Evolutionary conservation across 64 coral and sea anemone genomes (phyloP), one percentile per base, ranked within the genome.

Genomic region (Acropora tenuis): DNA sequence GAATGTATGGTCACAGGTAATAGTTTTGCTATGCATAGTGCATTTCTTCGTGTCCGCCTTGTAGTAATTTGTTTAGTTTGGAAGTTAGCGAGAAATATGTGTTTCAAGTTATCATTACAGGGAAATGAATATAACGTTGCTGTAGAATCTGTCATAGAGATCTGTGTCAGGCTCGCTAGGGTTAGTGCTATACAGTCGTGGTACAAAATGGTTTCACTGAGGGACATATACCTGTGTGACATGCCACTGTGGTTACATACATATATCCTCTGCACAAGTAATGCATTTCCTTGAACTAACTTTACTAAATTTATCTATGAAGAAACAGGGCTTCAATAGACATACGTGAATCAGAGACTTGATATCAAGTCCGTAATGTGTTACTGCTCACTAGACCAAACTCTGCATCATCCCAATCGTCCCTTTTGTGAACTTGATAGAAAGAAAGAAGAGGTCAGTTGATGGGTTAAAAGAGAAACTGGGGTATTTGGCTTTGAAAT

Each of bases 1-100:
- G 47, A 95, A 83, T 20, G 89, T 92, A 73, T 92, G 89, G 20
- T 95, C 94, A 87, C 89, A 95, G 8, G 93, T 79, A 48, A 94
- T 60, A 43, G 44, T 46, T 59, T 73, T 80, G 45, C 87, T 76
- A 43, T 74, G 41, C 10, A 10, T 15, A 48, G 75, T 46, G 44
- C 43, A 1, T 17, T 48, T 77, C 16, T 48, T 48, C 88, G 90
- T 84, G 15, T 80, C 61, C 15, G 41, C 82, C 50, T 94, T 49
- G 75, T 74, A 89, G 30, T 67, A 55, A 16, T 20, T 68, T 47
- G 42, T 43, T 77, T 90, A 41, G 50, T 52, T 78, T 85, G 55
- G 63, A 90, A 94, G 61, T 90, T 57, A 46, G 73, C 45, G 13
- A 94, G 81, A 83, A 94, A 90, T 60, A 94, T 53, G 11, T 71